Base-by-base conservation (phyloP, 2,797 vertebrate species). In the Pantherophis alleghaniensis region DNA sequence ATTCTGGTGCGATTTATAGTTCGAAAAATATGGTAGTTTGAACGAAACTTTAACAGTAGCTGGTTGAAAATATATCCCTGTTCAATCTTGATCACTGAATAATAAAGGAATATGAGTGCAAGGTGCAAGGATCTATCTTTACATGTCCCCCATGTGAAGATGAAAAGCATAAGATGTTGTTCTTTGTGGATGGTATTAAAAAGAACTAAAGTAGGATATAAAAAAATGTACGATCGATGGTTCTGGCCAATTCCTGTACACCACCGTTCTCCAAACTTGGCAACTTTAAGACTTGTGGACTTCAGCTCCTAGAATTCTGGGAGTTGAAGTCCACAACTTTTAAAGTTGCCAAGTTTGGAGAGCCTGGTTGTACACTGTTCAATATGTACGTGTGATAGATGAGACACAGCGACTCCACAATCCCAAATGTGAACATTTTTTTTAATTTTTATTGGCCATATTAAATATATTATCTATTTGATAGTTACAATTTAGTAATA, bases 381-480 rank as follows among this genome's bases (percentile, higher is more conserved):
- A 2, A 16, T 24, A 83, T 47, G 4, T 24, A 83, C 0, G 0
- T 24, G 74, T 47, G 37, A 83, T 42, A 47, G 74, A 20, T n/a
- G 11, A 37, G n/a, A 37, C 63, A 26, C 2, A 90, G 28, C 4
- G 1, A 74, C 12, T 56, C 28, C 0, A 28, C 0, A 69, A 92
- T 7, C 89, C 92, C 91, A 94, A 92, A 93, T 37, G 87, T 94
- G 95, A 96, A 96, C 94, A 94, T 96, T 97, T 94, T 97, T 97
- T 94, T 97, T 96, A 96, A 96, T 96, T 96, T 98, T 98, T 98
- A 98, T 98, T 98, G 96, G 97, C 97, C 97, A 97, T 98, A 98
- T 98, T 98, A 98, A 98, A 98, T 98, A 98, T 98, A 98, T 98
- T 98, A 98, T 98, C 98, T 98, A 98, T 98, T 97, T 98, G 97